Base-by-base conservation (phyloP, 2,113 vertebrate species). In the Alligator sinensis region DNA sequence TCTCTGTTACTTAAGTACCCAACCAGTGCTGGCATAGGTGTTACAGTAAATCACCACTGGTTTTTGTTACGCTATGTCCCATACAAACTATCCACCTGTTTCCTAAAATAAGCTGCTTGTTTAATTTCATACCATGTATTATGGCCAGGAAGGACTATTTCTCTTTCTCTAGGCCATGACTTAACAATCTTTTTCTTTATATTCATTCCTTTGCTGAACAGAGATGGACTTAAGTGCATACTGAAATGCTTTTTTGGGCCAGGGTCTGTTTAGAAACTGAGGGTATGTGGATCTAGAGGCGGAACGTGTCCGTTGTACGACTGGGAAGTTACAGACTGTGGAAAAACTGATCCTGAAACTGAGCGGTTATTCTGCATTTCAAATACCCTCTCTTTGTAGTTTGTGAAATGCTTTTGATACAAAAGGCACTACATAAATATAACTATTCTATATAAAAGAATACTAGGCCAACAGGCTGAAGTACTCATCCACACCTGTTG, bases 171-270 rank as follows among this genome's bases (percentile, higher is more conserved):
- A 34, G 77, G 77, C 84, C 87, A 34, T 82, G 74, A 68, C 15
- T 95, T 84, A 87, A 38, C 81, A 74, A 76, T 76, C 94, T 86
- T 27, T 85, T 79, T 75, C 75, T 93, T 92, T 84, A 90, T 91
- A 55, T 94, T 96, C 75, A 95, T 95, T 93, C 93, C 90, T 95
- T 95, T 96, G 83, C 90, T 91, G 94, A 91, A 91, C 38, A 94
- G 87, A 77, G 93, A 88, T 91, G 95, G 77, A 91, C 96, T 95
- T 96, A 95, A 94, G 77, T 75, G 93, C 87, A 94, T 96, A 96
- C 78, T 96, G 89, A 96, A 96, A 95, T 95, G 85, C 87, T 94
- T 85, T 94, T 77, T 91, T 94, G 96, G 91, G 80, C 93, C 96
- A 80, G 83, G 91, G 93, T 94, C 94, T 96, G 93, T 94, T 96